These are phyloP conservation scores for Neosalanx taihuensis DNA, from an alignment of 2,797 vertebrate genomes.

Conservation along the genomic window DNA sequence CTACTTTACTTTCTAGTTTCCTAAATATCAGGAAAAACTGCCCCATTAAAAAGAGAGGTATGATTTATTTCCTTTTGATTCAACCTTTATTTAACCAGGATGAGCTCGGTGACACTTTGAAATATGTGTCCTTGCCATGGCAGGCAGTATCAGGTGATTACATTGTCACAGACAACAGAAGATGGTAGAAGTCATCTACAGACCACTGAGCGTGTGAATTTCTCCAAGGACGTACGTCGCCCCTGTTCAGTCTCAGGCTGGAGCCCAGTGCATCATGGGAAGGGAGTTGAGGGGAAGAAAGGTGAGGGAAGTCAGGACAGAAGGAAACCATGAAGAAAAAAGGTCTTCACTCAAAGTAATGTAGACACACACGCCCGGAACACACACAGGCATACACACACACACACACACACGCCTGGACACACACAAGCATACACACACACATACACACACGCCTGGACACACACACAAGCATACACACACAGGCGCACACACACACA, in stretches of 20 bases:
- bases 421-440: neutral
- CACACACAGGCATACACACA: neutral
- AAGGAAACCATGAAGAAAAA: neutral
- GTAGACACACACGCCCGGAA: neutral
- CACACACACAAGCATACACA: slow-evolving; percentile 15
- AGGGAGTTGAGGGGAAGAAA: neutral
- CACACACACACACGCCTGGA: too few species aligned
- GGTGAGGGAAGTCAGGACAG: slow-evolving; percentile 12
- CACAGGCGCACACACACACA: neutral
- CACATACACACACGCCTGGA: neutral
- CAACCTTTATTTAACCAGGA: too few species aligned
- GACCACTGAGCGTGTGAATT: slow-evolving; percentile 98
- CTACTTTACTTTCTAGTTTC: too few species aligned
- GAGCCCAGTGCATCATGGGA: neutral
- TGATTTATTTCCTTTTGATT: too few species aligned
- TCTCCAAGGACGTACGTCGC: slow-evolving; percentile 98
- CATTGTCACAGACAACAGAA: neutral
- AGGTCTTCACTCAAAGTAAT: neutral
- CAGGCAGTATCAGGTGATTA: too few species aligned
- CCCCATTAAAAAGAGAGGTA: neutral
- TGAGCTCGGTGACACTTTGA: too few species aligned
- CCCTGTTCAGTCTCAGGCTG: slow-evolving; percentile 96
- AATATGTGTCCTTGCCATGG: too few species aligned
- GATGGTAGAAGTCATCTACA: slow-evolving; percentile 56
- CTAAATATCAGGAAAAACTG: neutral